A percentile compares a stretch with the other conserved stretches of the same genome.
phyloP scores from a whole-genome alignment of 2,113 vertebrate genomes.

The Lampris megalopsis region DNA sequence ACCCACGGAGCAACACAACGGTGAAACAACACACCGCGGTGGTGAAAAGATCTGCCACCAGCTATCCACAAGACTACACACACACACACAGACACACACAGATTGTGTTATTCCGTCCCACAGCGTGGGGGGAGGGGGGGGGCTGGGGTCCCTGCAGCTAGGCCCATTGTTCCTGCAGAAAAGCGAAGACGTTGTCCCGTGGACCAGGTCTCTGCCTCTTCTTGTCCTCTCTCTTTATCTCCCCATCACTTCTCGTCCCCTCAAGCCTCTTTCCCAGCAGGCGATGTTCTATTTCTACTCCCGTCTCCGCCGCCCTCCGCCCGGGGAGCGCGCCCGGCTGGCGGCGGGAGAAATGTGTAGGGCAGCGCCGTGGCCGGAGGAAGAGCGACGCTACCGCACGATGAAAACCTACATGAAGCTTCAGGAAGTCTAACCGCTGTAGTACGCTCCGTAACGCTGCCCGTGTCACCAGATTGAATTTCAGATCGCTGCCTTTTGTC shows the following conservation, averaged over 20 bases:
- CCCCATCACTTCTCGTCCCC: conserved; percentile 15
- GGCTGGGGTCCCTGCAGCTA: conserved; percentile 22
- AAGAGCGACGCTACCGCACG: conserved; percentile 40
- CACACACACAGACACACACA: conserved; percentile 18
- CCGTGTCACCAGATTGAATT: conserved; percentile 57
- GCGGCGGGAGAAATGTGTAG: conserved; percentile 22
- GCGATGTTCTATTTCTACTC: conserved; percentile 21
- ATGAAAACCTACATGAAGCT: conserved; percentile 33
- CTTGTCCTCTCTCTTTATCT: conserved; percentile 21
- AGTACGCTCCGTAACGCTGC: conserved; percentile 56
- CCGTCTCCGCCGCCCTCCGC: conserved; percentile 1
- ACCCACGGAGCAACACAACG: too few relatives aligned
- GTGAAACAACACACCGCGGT: too few relatives aligned
- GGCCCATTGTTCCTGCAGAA: conserved; percentile 16
- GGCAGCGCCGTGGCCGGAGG: conserved; percentile 21
- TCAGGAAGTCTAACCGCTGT: conserved; percentile 38
- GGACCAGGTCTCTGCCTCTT: conserved; percentile 16
- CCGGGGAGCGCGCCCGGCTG: conserved; percentile 1
- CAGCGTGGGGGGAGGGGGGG: conserved; percentile 22
- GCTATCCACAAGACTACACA: neutral
- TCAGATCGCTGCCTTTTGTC: conserved; percentile 65
- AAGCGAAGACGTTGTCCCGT: conserved; percentile 12
- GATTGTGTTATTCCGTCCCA: neutral
- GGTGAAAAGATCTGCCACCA: conserved; percentile 39
- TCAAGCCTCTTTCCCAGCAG: conserved; percentile 16